Percentiles rank a stretch among this genome's conserved stretches.
phyloP scores from a whole-genome alignment of 1,140 invertebrate species.

The Musca domestica region DNA sequence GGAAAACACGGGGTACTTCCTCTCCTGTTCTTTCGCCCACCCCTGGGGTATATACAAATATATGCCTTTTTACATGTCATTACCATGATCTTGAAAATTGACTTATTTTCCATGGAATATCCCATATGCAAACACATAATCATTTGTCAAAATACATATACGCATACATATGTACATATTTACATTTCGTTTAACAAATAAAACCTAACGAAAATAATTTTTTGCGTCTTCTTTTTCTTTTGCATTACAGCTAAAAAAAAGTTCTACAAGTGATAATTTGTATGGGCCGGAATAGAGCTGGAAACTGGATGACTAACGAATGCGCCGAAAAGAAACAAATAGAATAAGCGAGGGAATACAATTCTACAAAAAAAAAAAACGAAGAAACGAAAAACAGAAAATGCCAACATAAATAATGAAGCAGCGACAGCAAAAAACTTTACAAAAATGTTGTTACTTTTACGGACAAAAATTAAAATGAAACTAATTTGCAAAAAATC shows the following conservation, averaged over 20 bases:
- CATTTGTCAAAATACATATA: too few relatives aligned
- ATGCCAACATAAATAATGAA: conserved; percentile 16
- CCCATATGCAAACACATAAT: too few relatives aligned
- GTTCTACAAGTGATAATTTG: too few relatives aligned
- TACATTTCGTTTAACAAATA: conserved; percentile 15
- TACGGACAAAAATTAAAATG: conserved; percentile 21
- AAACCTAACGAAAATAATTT: conserved; percentile 1
- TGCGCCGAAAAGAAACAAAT: background rate
- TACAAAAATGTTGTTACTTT: conserved; percentile 17
- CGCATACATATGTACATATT: background rate
- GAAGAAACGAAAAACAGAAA: background rate
- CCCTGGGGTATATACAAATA: too few relatives aligned
- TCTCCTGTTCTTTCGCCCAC: too few relatives aligned
- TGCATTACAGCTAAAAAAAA: background rate
- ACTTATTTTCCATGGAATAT: too few relatives aligned
- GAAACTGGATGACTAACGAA: too few relatives aligned
- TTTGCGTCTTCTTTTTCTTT: background rate
- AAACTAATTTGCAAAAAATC: conserved; percentile 19
- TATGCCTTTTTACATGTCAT: too few relatives aligned
- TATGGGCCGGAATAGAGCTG: too few relatives aligned
- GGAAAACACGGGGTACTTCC: too few relatives aligned
- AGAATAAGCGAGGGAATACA: background rate
- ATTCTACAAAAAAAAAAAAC: background rate
- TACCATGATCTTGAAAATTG: too few relatives aligned
- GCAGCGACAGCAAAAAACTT: background rate